A percentile compares a stretch with the other conserved stretches of the same genome.
Evolutionary conservation across 2,888 invertebrate genomes (phyloP).

Genomic region (Coecobrya sp.): DNA sequence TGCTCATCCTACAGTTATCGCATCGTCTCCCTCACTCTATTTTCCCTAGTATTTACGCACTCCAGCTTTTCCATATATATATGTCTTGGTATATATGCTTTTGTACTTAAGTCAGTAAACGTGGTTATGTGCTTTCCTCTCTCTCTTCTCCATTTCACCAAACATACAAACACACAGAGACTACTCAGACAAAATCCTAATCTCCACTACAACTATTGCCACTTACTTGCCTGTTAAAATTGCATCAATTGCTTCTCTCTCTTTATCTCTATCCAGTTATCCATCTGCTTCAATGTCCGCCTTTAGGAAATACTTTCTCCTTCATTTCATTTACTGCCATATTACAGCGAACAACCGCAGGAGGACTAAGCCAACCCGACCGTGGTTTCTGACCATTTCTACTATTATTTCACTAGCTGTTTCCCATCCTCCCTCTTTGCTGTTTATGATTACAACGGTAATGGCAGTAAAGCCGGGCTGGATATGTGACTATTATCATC

Average conservation of each 20-base stretch:
- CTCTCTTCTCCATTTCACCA: conserved; percentile 6
- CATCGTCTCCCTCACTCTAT: not conserved
- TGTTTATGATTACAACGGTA: conserved; percentile 65
- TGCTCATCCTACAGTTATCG: not conserved
- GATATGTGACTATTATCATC: conserved; percentile 49
- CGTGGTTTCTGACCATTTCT: conserved; percentile 12
- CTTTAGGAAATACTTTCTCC: conserved; percentile 37
- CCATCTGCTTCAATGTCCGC: conserved; percentile 4
- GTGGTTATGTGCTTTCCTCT: conserved; percentile 5
- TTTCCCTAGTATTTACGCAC: not conserved
- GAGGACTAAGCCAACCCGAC: not conserved
- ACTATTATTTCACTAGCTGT: not conserved
- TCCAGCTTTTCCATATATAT: not conserved
- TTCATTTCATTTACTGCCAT: conserved; percentile 21
- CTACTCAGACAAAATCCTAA: conserved; percentile 40
- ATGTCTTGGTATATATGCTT: not conserved
- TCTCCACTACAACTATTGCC: conserved; percentile 50
- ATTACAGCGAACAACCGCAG: not conserved
- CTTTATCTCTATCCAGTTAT: conserved; percentile 50
- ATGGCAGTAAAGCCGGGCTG: conserved; percentile 38
- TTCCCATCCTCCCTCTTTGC: conserved; percentile 24
- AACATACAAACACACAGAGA: not conserved
- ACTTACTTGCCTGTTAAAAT: conserved; percentile 60
- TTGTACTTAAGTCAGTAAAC: not conserved
- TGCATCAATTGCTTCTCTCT: conserved; percentile 51